phyloP scores from a whole-genome alignment of 2,888 invertebrate genomes.

The Leuctra nigra region DNA sequence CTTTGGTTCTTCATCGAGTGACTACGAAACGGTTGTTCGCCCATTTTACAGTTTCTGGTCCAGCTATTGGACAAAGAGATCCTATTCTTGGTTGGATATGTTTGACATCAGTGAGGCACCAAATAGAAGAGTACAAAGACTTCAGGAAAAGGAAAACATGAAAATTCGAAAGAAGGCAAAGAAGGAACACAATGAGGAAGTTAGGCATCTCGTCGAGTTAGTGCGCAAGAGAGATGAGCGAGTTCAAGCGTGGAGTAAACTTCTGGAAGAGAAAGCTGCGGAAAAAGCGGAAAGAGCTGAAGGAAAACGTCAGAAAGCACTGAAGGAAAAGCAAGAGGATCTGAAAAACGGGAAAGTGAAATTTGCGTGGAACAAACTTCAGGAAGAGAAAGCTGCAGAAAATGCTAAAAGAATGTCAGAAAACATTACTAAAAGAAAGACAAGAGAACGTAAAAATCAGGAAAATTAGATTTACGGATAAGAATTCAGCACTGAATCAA shows the following conservation, averaged over 20 bases:
- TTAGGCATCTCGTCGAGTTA: slow-evolving; percentile 85
- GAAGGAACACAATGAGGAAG: slow-evolving; percentile 91
- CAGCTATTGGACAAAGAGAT: slow-evolving; percentile 84
- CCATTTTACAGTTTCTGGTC: slow-evolving; percentile 94
- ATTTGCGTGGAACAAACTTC: too few species aligned
- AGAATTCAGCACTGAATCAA: too few species aligned
- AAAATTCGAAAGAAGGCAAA: slow-evolving; percentile 85
- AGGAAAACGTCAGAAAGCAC: slow-evolving; percentile 56
- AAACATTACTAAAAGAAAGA: too few species aligned
- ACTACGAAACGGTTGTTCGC: slow-evolving; percentile 78
- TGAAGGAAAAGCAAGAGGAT: slow-evolving; percentile 63
- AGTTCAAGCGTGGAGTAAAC: slow-evolving; percentile 63
- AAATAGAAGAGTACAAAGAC: slow-evolving; percentile 67
- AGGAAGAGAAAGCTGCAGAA: too few species aligned
- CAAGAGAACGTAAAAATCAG: too few species aligned
- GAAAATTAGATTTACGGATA: too few species aligned
- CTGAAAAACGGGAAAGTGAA: slow-evolving; percentile 51
- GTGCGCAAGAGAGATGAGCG: slow-evolving; percentile 92
- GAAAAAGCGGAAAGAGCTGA: slow-evolving; percentile 67
- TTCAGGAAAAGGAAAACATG: slow-evolving; percentile 94
- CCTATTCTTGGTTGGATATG: slow-evolving; percentile 85
- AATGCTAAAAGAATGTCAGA: too few species aligned
- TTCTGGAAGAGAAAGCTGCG: slow-evolving; percentile 68
- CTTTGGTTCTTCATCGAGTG: slow-evolving; percentile 75
- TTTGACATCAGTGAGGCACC: slow-evolving; percentile 82